A percentile compares a stretch with the other conserved stretches of the same genome.
These are phyloP conservation scores for Ophion obscuratus DNA, from an alignment of 2,888 invertebrate genomes.

Conservation along the genomic window DNA sequence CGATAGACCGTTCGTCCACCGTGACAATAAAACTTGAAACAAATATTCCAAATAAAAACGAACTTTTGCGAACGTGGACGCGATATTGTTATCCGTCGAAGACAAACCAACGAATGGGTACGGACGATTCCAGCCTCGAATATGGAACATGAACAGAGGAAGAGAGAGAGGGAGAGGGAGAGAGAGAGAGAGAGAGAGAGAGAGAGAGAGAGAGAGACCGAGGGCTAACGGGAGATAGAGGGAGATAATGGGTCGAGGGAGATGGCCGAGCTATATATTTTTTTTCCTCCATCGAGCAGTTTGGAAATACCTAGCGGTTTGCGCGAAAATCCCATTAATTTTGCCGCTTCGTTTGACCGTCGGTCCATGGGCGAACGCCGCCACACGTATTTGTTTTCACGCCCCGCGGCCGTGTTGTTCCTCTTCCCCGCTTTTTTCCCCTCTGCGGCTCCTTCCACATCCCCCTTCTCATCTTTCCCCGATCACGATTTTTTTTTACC, in stretches of 20 bases:
- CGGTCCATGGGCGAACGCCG: constrained; percentile 31
- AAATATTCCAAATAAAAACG: constrained; percentile 21
- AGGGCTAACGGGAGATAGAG: not conserved
- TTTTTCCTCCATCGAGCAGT: constrained; percentile 16
- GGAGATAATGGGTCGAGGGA: constrained; percentile 5
- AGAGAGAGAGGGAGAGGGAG: constrained; percentile 24
- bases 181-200: not conserved
- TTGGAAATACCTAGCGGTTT: constrained; percentile 48
- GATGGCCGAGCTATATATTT: constrained; percentile 32
- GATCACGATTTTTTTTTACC: constrained; percentile 25
- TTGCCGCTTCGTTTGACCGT: constrained; percentile 66
- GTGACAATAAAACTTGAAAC: constrained; percentile 7
- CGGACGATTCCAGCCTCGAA: constrained; percentile 55
- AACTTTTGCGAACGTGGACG: constrained; percentile 18
- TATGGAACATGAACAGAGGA: constrained; percentile 39
- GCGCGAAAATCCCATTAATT: constrained; percentile 67
- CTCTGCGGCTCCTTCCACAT: constrained; percentile 16
- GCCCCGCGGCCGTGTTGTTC: constrained; percentile 49
- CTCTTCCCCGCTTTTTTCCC: not conserved
- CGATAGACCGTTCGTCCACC: constrained; percentile 35
- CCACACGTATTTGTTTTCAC: constrained; percentile 64
- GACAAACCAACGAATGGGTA: constrained; percentile 58
- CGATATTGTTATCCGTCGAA: constrained; percentile 64
- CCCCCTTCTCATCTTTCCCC: constrained; percentile 11
- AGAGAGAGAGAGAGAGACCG: constrained; percentile 4